Conservation (phyloP, 2,797 vertebrate species). For the Euphonia xanthogaster region DNA sequence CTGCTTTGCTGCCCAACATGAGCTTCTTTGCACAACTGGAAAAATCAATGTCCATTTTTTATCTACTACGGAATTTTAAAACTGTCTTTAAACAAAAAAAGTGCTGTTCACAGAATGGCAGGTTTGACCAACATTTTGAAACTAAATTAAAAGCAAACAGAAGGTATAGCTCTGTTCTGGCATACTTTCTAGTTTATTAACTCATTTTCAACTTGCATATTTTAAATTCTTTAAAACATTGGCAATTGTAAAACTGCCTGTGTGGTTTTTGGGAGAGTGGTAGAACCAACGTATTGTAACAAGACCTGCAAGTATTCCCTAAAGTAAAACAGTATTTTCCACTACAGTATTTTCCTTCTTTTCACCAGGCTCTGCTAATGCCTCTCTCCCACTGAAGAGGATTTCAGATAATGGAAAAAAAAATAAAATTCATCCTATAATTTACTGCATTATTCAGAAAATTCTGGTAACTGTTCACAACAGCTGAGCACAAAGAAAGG, state of each 20-base stretch:
- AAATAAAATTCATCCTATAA: neutral
- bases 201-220: neutral
- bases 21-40: neutral
- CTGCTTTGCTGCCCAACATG: neutral
- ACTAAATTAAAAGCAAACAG: neutral
- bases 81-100: neutral
- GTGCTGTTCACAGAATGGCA: neutral
- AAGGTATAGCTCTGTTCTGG: neutral
- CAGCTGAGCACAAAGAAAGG: neutral
- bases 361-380: neutral
- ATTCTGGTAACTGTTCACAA: neutral
- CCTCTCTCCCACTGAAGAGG: neutral
- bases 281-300: neutral
- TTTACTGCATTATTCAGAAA: neutral
- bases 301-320: neutral
- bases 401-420: neutral
- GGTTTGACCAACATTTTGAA: neutral
- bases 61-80: neutral
- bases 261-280: neutral
- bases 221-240: neutral
- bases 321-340: neutral
- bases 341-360: neutral
- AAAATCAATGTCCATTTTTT: neutral
- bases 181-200: neutral
- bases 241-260: neutral